Evolutionary conservation across 2,797 vertebrate genomes (phyloP), one percentile per base, ranked within the genome.

Genomic region (Fratercula arctica): DNA sequence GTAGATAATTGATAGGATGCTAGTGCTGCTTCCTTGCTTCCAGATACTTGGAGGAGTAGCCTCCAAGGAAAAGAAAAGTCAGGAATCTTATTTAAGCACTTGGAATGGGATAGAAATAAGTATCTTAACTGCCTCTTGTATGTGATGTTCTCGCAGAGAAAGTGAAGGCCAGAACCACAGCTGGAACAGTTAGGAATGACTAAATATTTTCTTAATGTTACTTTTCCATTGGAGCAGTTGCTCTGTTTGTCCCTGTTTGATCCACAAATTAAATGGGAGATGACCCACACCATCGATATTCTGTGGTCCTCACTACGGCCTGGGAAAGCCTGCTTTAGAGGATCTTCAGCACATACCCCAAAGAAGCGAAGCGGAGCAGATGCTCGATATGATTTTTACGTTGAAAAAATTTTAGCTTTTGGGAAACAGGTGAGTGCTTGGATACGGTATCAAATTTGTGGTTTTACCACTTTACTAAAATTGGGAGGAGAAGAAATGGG

Each of bases 131-230:
- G 74, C 63, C 26, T 87, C 35, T 63, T 84, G 15, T 35, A 33
- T 54, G 48, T 45, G 35, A 5, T 73, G 64, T 94, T 63, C 78
- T 89, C 6, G 2, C 24, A 77, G 56, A 53, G 50, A 90, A 93
- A 89, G 33, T 8, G 31, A 93, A 77, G 86, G 70, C 51, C 79
- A 85, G 89, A 93, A 87, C 75, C 78, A 67, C 78, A 93, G 68
- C 51, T 94, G 84, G n/a, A 85, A 59, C 33, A 63, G 41, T 73
- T 43, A 68, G 25, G 39, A 93, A 72, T 76, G 29, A 77, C 72
- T 79, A 66, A 85, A 17, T 82, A 77, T 79, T 89, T 94, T 91
- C 39, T 87, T 85, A 70, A 66, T 15, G n/a, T 69, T 90, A 70
- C 21, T 92, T 82, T 94, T 92, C 74, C 70, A 59, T 33, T 61